Evolutionary conservation across 1,140 invertebrate species (phyloP).

Genomic region (Physella acuta): DNA sequence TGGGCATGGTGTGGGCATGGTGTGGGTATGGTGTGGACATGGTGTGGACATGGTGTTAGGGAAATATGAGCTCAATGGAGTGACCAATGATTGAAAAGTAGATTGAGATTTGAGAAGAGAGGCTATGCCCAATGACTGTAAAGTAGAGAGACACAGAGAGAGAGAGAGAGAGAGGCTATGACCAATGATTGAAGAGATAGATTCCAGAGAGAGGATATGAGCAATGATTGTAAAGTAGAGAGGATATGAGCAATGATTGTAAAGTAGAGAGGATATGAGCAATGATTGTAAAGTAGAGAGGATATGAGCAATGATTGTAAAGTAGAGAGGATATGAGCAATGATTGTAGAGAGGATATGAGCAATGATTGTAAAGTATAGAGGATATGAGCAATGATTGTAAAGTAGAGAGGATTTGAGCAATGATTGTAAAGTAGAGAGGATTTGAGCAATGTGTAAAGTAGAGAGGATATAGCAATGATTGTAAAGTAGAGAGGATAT

Average conservation of each 20-base stretch:
- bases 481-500: neutral
- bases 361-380: no score
- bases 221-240: no score
- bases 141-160: neutral
- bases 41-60: neutral
- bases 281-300: neutral
- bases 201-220: no score
- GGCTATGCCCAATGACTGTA: no score
- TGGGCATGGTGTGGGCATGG: no score
- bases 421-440: neutral
- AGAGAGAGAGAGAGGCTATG: conserved; percentile 4
- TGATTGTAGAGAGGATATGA: neutral
- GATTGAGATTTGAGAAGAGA: neutral
- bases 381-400: no score
- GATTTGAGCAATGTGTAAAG: neutral
- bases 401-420: neutral
- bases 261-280: neutral
- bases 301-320: neutral
- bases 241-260: neutral
- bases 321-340: neutral
- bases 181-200: neutral
- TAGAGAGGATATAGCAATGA: neutral
- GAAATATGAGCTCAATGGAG: neutral
- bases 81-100: neutral
- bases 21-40: no score